A percentile compares a stretch with the other conserved stretches of the same genome.
phyloP scores from a whole-genome alignment of 2,888 invertebrate species.

The Iselma pallidipennis region DNA sequence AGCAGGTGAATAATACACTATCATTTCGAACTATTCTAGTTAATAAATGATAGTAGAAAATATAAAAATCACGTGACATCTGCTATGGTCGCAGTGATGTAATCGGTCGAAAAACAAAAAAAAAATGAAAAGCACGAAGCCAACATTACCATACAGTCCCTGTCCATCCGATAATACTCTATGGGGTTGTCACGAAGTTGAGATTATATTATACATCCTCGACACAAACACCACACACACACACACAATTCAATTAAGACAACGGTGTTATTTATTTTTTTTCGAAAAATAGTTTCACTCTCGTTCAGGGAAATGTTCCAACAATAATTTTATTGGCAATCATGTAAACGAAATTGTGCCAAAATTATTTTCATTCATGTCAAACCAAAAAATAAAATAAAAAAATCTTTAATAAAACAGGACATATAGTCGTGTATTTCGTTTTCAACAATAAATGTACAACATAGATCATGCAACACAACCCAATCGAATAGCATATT shows the following conservation, averaged over 20 bases:
- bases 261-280: no score
- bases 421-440: no score
- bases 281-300: no score
- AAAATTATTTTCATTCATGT: no score
- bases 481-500: slow-evolving; percentile 22
- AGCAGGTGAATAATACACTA: not conserved
- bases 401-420: no score
- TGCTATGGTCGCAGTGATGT: slow-evolving; percentile 39
- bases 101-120: slow-evolving; percentile 37
- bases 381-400: no score
- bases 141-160: slow-evolving; percentile 14
- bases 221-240: no score
- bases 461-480: slow-evolving; percentile 2
- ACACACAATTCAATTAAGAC: not conserved
- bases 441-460: no score
- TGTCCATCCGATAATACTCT: not conserved
- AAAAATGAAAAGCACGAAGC: slow-evolving; percentile 36
- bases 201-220: not conserved
- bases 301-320: no score
- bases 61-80: slow-evolving; percentile 41
- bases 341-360: no score
- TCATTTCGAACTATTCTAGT: no score
- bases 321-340: no score
- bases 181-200: not conserved
- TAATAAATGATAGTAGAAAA: slow-evolving; percentile 22